Percentiles rank a stretch among this genome's conserved stretches.
These are phyloP conservation scores for Leuciscus idus DNA, from an alignment of 2,113 vertebrate genomes.

Conservation along the genomic window DNA sequence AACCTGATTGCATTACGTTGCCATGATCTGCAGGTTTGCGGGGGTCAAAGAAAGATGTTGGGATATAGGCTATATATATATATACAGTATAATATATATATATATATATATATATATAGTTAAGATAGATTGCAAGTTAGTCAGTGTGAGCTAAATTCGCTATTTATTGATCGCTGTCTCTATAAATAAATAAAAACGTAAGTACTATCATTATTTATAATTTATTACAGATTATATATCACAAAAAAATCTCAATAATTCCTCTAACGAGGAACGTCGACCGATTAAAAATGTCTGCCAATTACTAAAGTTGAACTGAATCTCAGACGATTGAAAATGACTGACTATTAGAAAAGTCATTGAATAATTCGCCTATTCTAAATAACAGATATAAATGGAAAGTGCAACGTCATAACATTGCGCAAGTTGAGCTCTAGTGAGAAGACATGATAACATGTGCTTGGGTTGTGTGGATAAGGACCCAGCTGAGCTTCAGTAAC, in stretches of 20 bases:
- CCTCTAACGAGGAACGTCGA: background rate
- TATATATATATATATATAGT: too few relatives aligned
- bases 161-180: too few relatives aligned
- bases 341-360: background rate
- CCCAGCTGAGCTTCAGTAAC: conserved; percentile 16
- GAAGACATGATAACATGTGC: conserved; percentile 61
- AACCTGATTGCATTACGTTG: background rate
- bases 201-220: background rate
- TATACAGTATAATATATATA: too few relatives aligned
- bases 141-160: too few relatives aligned
- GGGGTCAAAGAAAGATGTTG: too few relatives aligned
- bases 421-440: conserved; percentile 57
- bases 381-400: too few relatives aligned
- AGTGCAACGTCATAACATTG: background rate
- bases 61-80: too few relatives aligned
- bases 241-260: background rate
- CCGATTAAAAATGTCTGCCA: background rate
- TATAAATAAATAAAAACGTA: too few relatives aligned
- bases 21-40: background rate
- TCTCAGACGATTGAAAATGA: background rate
- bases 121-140: too few relatives aligned
- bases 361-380: background rate
- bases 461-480: conserved; percentile 57
- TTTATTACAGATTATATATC: background rate
- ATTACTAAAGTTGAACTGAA: background rate